Evolutionary conservation across 1,140 invertebrate genomes (phyloP).

Genomic region (Lethocerus indicus): DNA sequence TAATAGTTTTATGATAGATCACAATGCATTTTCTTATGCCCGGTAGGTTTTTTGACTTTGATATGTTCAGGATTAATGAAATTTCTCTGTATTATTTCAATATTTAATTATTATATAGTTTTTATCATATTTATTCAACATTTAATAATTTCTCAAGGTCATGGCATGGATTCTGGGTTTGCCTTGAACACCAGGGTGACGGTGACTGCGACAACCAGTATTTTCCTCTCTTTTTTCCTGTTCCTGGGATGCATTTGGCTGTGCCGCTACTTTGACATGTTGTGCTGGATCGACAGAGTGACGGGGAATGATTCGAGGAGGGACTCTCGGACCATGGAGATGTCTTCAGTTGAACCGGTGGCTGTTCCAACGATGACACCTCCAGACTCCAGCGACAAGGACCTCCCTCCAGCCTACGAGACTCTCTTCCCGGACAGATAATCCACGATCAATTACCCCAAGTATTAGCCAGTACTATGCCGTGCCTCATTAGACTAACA

Average conservation of each 20-base stretch:
- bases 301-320: too few relatives aligned
- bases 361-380: constrained; percentile 10
- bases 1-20: too few relatives aligned
- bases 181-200: constrained; percentile 16
- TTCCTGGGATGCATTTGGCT: constrained; percentile 21
- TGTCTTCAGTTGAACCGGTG: constrained; percentile 7
- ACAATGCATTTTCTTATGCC: background rate
- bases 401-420: constrained; percentile 21
- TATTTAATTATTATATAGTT: background rate
- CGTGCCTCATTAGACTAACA: too few relatives aligned
- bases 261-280: constrained; percentile 17
- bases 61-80: background rate
- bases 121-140: background rate
- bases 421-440: constrained; percentile 20
- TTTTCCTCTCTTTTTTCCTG: constrained; percentile 21
- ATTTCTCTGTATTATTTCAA: background rate
- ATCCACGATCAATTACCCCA: too few relatives aligned
- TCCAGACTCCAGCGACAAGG: constrained; percentile 17
- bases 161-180: too few relatives aligned
- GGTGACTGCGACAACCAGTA: constrained; percentile 19
- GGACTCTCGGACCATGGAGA: constrained; percentile 1
- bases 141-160: too few relatives aligned
- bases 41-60: background rate
- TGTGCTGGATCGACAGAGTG: constrained; percentile 13
- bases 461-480: too few relatives aligned